phyloP scores from a whole-genome alignment of 2,797 vertebrate genomes.

The Cichlasoma orientale region DNA sequence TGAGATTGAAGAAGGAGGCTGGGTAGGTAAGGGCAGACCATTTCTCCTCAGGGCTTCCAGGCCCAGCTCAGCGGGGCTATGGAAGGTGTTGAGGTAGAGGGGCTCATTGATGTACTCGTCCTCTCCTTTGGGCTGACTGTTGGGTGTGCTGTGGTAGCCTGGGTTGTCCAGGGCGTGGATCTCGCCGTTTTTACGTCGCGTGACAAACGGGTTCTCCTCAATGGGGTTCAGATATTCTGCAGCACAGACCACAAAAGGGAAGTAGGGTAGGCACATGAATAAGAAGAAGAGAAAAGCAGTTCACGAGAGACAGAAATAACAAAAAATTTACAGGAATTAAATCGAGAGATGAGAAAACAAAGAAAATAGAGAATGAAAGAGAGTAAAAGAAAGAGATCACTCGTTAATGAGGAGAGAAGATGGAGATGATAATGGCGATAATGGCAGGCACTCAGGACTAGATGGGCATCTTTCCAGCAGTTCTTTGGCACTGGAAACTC shows the following conservation, averaged over 20 bases:
- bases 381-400: constrained; percentile 35
- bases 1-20: constrained; percentile 61
- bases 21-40: constrained; percentile 80
- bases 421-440: constrained; percentile 66
- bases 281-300: constrained; percentile 1
- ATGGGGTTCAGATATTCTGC: constrained; percentile 93
- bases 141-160: constrained; percentile 89
- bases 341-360: constrained; percentile 25
- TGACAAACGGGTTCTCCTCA: constrained; percentile 97
- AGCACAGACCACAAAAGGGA: constrained; percentile 23
- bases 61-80: constrained; percentile 81
- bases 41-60: constrained; percentile 89
- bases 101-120: constrained; percentile 94
- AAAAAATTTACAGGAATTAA: constrained; percentile 15
- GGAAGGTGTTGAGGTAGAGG: constrained; percentile 94
- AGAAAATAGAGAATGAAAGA: constrained; percentile 38
- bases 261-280: not conserved
- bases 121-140: constrained; percentile 87
- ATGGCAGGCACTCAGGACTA: constrained; percentile 60
- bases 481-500: constrained; percentile 69
- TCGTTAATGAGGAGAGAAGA: constrained; percentile 61
- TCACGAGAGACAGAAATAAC: constrained; percentile 16
- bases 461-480: constrained; percentile 65
- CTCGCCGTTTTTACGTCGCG: constrained; percentile 91
- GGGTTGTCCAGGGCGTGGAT: constrained; percentile 94